Evolutionary conservation across 2,888 invertebrate genomes (phyloP).

Genomic region (Caenorhabditis uteleia): DNA sequence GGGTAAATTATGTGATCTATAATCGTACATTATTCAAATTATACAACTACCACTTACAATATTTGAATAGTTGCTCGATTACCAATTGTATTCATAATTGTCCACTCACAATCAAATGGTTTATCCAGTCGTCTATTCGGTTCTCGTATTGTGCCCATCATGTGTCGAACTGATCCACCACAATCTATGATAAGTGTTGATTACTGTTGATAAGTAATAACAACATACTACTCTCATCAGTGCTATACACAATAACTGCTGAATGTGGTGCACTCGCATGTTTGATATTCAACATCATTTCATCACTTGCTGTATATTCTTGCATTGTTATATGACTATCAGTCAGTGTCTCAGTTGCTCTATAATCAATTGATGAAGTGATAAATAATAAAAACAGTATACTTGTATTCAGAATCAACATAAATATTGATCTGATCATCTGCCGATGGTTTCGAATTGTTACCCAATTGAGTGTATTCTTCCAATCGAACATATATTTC

Average conservation of each 20-base stretch:
- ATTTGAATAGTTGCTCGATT: constrained; percentile 3
- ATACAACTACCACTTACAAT: too few relatives aligned
- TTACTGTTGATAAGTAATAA: not conserved
- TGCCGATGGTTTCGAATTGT: not conserved
- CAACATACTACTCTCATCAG: constrained; percentile 14
- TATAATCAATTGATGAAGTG: too few relatives aligned
- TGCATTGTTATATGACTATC: constrained; percentile 21
- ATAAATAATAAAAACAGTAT: too few relatives aligned
- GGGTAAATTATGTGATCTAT: constrained; percentile 17
- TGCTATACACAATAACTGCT: constrained; percentile 17
- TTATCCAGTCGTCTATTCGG: constrained; percentile 10
- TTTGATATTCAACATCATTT: constrained; percentile 19
- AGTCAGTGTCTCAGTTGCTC: too few relatives aligned
- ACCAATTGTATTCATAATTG: constrained; percentile 21
- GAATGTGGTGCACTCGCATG: constrained; percentile 26
- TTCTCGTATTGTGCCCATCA: constrained; percentile 13
- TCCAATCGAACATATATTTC: not conserved
- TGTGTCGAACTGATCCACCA: constrained; percentile 34
- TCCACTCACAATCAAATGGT: constrained; percentile 28
- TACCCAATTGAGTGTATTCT: too few relatives aligned
- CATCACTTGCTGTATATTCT: constrained; percentile 12
- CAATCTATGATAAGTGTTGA: not conserved
- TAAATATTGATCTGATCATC: not conserved
- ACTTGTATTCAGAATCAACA: too few relatives aligned
- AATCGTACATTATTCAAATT: too few relatives aligned